A percentile compares a stretch with the other conserved stretches of the same genome.
Evolutionary conservation across 2,797 vertebrate species (phyloP).

Genomic region (Hozukius guyotensis): DNA sequence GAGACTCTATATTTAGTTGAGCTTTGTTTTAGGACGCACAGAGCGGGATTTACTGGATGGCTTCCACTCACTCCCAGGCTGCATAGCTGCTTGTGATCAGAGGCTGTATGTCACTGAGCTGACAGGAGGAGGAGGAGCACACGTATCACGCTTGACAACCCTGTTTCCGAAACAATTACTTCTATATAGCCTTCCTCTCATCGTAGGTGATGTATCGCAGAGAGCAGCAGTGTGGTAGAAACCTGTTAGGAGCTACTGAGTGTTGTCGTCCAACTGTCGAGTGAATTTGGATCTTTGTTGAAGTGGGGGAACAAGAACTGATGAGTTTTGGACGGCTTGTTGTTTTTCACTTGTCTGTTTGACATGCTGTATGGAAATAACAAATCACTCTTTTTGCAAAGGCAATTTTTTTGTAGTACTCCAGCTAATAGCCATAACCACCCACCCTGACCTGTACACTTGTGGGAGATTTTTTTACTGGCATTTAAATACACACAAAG

Average conservation of each 20-base stretch:
- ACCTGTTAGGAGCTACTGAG: neutral
- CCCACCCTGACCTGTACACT: neutral
- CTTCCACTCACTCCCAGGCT: constrained; percentile 4
- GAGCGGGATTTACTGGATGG: constrained; percentile 7
- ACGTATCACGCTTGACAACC: constrained; percentile 5
- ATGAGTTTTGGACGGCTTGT: neutral
- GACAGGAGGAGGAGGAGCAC: constrained; percentile 2
- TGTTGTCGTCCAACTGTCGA: neutral
- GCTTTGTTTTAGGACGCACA: constrained; percentile 18
- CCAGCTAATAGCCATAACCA: neutral
- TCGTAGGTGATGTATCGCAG: neutral
- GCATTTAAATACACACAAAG: neutral
- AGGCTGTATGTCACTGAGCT: constrained; percentile 11
- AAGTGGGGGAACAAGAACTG: neutral
- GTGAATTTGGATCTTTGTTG: neutral
- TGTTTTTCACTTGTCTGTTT: neutral
- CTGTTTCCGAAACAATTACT: neutral
- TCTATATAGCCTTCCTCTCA: neutral
- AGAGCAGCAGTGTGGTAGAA: neutral
- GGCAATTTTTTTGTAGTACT: neutral
- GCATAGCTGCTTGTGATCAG: constrained; percentile 31
- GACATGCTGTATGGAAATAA: neutral
- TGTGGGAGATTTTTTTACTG: neutral
- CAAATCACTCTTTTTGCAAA: neutral
- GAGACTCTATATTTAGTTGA: constrained; percentile 33